Percentiles rank a stretch among this genome's conserved stretches.
phyloP scores from a whole-genome alignment of 2,888 invertebrate species.

The Bibio marci region DNA sequence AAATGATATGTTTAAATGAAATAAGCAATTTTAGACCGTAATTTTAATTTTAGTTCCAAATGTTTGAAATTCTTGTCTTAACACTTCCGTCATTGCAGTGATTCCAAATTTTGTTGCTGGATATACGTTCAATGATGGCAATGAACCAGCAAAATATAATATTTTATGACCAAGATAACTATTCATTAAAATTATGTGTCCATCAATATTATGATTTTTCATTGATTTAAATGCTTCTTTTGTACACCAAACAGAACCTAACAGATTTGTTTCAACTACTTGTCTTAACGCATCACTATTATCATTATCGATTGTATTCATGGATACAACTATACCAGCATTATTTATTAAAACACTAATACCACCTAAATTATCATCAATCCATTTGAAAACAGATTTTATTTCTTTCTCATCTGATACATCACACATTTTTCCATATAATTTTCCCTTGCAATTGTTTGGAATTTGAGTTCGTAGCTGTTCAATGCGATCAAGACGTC shows the following conservation, averaged over 20 bases:
- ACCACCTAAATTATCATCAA: conserved; percentile 31
- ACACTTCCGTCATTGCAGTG: conserved; percentile 22
- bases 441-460: conserved; percentile 16
- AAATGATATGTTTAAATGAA: background rate
- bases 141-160: conserved; percentile 18
- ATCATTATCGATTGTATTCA: conserved; percentile 13
- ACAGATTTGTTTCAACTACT: conserved; percentile 30
- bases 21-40: conserved; percentile 19
- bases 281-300: conserved; percentile 17
- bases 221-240: conserved; percentile 31
- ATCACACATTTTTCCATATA: conserved; percentile 32
- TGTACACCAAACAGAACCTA: conserved; percentile 28
- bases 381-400: conserved; percentile 31
- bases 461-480: conserved; percentile 12
- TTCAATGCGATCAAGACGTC: conserved; percentile 28
- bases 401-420: conserved; percentile 34
- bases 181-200: conserved; percentile 30
- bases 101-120: conserved; percentile 22
- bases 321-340: conserved; percentile 29
- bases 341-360: conserved; percentile 39
- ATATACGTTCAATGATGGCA: conserved; percentile 21
- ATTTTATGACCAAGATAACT: conserved; percentile 32
- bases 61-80: conserved; percentile 22
- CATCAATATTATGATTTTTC: conserved; percentile 25
- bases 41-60: conserved; percentile 23